A percentile compares a stretch with the other conserved stretches of the same genome.
Evolutionary conservation across 2,113 vertebrate species (phyloP).

Genomic region (Heterotis niloticus): DNA sequence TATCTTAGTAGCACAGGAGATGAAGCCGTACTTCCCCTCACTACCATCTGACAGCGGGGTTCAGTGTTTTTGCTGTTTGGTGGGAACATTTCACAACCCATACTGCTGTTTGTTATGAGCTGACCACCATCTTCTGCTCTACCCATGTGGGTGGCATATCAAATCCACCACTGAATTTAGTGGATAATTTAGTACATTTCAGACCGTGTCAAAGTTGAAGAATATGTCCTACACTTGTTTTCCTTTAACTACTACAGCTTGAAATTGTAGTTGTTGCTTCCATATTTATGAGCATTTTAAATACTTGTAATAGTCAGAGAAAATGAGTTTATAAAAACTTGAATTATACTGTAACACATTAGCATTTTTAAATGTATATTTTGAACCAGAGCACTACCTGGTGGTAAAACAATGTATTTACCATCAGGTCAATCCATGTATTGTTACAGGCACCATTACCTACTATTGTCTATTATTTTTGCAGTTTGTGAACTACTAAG

Average conservation of each 20-base stretch:
- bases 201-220: too few species aligned
- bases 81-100: background rate
- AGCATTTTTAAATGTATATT: background rate
- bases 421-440: background rate
- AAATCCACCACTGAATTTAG: background rate
- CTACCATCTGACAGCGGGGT: background rate
- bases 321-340: background rate
- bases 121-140: background rate
- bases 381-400: slow-evolving; percentile 6
- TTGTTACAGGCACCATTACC: too few species aligned
- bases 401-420: slow-evolving; percentile 14
- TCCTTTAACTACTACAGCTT: background rate
- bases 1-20: slow-evolving; percentile 16
- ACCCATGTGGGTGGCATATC: background rate
- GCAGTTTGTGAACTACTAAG: too few species aligned
- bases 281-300: background rate
- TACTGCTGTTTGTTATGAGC: background rate
- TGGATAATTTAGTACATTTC: background rate
- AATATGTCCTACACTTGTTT: background rate
- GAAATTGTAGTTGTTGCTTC: too few species aligned
- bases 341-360: background rate
- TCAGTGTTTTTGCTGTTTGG: background rate
- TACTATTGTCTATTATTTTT: too few species aligned
- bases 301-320: background rate
- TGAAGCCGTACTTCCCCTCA: background rate